Conservation (phyloP, 2,797 vertebrate genomes). For the Squalus acanthias region DNA sequence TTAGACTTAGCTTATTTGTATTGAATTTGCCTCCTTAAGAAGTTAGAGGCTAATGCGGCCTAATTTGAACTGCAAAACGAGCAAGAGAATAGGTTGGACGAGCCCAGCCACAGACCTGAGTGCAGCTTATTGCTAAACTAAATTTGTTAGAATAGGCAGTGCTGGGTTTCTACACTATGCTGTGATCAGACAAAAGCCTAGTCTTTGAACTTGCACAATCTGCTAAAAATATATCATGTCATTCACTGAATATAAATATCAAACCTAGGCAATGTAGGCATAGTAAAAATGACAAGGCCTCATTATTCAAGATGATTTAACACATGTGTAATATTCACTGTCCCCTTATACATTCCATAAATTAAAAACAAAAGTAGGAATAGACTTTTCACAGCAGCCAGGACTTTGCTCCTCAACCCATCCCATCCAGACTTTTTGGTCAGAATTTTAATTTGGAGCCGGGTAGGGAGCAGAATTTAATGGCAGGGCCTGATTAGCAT, state of each 20-base stretch:
- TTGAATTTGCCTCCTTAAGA: background rate
- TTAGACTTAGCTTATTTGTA: background rate
- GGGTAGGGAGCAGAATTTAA: too few species aligned
- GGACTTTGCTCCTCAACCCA: background rate
- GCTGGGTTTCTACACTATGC: background rate
- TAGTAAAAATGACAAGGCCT: background rate
- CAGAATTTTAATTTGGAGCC: too few species aligned
- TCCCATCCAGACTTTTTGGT: background rate
- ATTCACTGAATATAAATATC: background rate
- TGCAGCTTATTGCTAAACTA: background rate
- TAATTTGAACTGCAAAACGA: background rate
- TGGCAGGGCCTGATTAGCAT: too few species aligned
- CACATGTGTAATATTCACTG: background rate
- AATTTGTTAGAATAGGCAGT: too few species aligned
- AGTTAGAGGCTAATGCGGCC: background rate
- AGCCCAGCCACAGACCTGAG: background rate
- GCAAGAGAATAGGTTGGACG: background rate
- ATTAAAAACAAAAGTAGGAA: background rate
- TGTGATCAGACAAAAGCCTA: background rate
- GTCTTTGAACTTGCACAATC: background rate
- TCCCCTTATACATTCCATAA: background rate
- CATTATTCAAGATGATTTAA: conserved; percentile 10
- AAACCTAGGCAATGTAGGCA: background rate
- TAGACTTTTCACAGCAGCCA: background rate
- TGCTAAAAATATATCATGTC: background rate